Evolutionary conservation across 2,797 vertebrate species (phyloP).

Genomic region (Australoheros facetus): DNA sequence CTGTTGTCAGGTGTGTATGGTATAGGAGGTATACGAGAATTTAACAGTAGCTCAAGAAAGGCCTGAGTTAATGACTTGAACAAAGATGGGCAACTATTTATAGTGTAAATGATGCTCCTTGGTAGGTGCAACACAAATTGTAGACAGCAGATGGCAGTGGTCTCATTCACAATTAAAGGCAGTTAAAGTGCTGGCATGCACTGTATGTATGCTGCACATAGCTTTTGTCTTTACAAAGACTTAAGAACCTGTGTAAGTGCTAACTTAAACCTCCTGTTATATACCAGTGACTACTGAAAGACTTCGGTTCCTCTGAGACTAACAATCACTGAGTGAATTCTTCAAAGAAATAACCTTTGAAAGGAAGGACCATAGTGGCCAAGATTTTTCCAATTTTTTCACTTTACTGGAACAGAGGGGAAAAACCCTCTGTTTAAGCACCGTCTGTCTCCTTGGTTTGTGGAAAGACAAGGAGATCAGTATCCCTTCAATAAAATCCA

Average conservation of each 20-base stretch:
- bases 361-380: neutral
- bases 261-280: constrained; percentile 17
- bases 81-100: neutral
- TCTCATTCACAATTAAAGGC: constrained; percentile 25
- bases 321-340: neutral
- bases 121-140: constrained; percentile 13
- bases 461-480: neutral
- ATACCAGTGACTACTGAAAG: constrained; percentile 1
- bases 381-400: constrained; percentile 5
- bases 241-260: constrained; percentile 17
- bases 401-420: neutral
- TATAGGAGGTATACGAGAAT: neutral
- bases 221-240: constrained; percentile 44
- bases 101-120: neutral
- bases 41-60: constrained; percentile 10
- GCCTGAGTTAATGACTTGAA: constrained; percentile 1
- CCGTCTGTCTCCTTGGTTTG: neutral
- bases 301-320: neutral
- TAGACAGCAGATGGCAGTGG: constrained; percentile 59
- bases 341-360: constrained; percentile 1
- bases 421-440: too few species aligned
- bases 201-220: constrained; percentile 23
- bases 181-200: constrained; percentile 2
- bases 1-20: neutral
- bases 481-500: neutral